Conservation (phyloP, 2,797 vertebrate species). For the Babyrousa celebensis region DNA sequence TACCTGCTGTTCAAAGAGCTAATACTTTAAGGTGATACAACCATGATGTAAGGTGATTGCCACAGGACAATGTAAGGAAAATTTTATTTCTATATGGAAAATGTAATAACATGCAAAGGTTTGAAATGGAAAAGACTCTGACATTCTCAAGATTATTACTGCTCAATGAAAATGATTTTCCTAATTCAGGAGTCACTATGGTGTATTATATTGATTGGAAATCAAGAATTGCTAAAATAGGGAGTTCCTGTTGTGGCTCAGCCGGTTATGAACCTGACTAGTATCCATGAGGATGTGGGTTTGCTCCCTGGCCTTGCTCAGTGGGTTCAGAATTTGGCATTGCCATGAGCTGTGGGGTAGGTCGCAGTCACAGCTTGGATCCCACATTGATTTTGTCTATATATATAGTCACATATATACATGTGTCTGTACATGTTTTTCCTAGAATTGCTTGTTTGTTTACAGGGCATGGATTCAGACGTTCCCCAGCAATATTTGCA, state of each 20-base stretch:
- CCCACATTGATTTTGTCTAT: not conserved
- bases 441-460: not conserved
- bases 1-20: not conserved
- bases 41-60: not conserved
- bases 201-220: not conserved
- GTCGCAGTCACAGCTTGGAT: too few species aligned
- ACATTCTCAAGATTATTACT: not conserved
- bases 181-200: not conserved
- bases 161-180: not conserved
- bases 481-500: not conserved
- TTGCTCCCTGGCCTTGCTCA: too few species aligned
- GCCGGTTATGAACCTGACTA: too few species aligned
- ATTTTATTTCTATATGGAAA: not conserved
- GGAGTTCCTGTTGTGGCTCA: too few species aligned
- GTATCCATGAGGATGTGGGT: too few species aligned
- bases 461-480: not conserved
- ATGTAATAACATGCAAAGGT: not conserved
- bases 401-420: not conserved
- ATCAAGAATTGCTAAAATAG: not conserved
- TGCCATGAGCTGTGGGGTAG: too few species aligned
- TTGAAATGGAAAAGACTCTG: not conserved
- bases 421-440: not conserved
- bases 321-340: too few species aligned
- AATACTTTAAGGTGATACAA: not conserved
- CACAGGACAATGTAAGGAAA: not conserved